Percentiles rank a stretch among this genome's conserved stretches.
Conservation (phyloP, 2,888 invertebrate species). For the Eupithecia tripunctaria region DNA sequence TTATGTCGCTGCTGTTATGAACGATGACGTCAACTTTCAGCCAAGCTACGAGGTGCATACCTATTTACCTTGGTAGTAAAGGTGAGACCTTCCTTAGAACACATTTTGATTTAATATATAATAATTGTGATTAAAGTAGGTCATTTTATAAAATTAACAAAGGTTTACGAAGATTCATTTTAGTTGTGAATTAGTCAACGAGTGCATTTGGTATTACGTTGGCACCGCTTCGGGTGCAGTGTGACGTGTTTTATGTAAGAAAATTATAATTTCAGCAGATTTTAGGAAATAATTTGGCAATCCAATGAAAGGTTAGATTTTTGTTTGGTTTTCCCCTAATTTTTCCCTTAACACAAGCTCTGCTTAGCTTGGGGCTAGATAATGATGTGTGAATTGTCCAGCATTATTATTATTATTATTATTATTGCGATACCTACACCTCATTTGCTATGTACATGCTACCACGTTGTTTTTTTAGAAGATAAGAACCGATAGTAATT, state of each 20-base stretch:
- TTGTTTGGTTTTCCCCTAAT: not conserved
- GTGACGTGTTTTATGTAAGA: slow-evolving; percentile 42
- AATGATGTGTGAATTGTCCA: too few relatives aligned
- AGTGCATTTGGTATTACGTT: slow-evolving; percentile 42
- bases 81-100: not conserved
- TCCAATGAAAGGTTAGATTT: not conserved
- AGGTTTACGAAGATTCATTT: not conserved
- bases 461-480: not conserved
- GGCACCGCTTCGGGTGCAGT: slow-evolving; percentile 48
- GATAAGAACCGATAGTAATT: not conserved
- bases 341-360: too few relatives aligned
- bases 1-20: slow-evolving; percentile 35
- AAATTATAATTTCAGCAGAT: not conserved
- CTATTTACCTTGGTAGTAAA: not conserved
- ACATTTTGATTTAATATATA: slow-evolving; percentile 21
- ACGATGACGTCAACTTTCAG: slow-evolving; percentile 38
- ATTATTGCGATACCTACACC: too few relatives aligned
- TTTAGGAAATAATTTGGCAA: not conserved
- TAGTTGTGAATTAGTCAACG: slow-evolving; percentile 14
- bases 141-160: slow-evolving; percentile 5
- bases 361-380: too few relatives aligned
- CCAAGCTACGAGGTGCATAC: not conserved
- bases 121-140: slow-evolving; percentile 20
- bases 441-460: too few relatives aligned
- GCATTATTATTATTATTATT: too few relatives aligned